Percentiles rank a stretch among this genome's conserved stretches.
phyloP scores from a whole-genome alignment of 1,140 invertebrate genomes.

The Heliconius melpomene region DNA sequence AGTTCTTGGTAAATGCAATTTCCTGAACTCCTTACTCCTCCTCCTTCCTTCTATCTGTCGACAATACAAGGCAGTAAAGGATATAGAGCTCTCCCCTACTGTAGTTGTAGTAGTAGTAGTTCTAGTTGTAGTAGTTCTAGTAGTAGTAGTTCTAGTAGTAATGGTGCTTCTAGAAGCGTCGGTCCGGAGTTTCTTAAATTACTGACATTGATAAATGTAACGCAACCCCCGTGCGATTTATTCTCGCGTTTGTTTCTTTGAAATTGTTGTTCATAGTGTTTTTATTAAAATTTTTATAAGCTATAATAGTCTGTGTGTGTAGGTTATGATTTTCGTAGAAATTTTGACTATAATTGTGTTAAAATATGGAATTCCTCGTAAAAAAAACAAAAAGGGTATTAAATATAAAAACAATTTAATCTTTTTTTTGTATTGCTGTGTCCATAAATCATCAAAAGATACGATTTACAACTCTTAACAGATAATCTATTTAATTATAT shows the following conservation, averaged over 20 bases:
- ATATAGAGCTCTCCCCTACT: background rate
- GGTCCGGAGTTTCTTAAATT: background rate
- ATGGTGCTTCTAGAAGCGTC: background rate
- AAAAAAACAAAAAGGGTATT: too few relatives aligned
- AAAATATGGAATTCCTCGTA: too few relatives aligned
- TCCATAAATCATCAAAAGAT: too few relatives aligned
- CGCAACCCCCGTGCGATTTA: background rate
- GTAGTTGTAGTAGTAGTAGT: too few relatives aligned
- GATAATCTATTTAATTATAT: too few relatives aligned
- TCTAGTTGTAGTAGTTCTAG: background rate
- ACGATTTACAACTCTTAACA: too few relatives aligned
- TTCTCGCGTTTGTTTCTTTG: background rate
- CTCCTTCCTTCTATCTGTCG: background rate
- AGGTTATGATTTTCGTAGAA: too few relatives aligned
- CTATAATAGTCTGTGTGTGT: background rate
- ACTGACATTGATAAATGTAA: slow-evolving; percentile 7
- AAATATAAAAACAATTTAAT: too few relatives aligned
- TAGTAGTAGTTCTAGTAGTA: background rate
- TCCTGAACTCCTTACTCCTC: too few relatives aligned
- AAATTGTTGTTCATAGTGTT: background rate
- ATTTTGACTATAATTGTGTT: too few relatives aligned
- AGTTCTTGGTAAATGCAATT: slow-evolving; percentile 9
- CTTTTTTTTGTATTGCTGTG: too few relatives aligned
- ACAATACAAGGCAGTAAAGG: background rate
- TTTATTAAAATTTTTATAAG: background rate